Percentiles rank a stretch among this genome's conserved stretches.
Evolutionary conservation across 2,113 vertebrate species (phyloP).

Genomic region (Poeciliopsis turrubarensis): DNA sequence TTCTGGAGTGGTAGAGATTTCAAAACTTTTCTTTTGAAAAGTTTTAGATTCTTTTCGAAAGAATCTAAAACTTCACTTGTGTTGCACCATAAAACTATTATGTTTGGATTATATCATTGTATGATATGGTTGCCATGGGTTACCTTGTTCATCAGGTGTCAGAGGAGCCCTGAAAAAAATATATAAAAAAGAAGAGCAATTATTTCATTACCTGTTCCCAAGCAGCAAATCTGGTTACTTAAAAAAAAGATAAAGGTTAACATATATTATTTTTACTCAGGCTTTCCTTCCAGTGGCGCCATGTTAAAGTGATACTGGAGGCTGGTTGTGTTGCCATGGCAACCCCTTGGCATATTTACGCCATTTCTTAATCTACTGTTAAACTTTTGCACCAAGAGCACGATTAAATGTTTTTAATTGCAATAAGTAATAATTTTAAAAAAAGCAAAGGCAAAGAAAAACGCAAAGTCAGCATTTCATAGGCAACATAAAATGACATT

Average conservation of each 20-base stretch:
- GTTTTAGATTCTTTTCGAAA: not conserved
- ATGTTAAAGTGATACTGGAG: no score
- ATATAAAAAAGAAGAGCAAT: not conserved
- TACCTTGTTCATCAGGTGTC: slow-evolving; percentile 81
- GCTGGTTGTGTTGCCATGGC: no score
- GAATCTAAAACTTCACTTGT: not conserved
- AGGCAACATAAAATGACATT: no score
- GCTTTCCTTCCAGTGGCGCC: not conserved
- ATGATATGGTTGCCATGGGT: not conserved
- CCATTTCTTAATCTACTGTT: no score
- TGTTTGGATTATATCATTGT: not conserved
- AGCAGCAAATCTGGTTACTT: not conserved
- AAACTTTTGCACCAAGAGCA: no score
- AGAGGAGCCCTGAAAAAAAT: slow-evolving; percentile 60
- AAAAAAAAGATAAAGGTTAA: not conserved
- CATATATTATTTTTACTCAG: not conserved
- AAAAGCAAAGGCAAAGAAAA: no score
- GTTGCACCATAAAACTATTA: not conserved
- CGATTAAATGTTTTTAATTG: no score
- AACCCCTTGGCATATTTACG: no score
- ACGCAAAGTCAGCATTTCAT: no score
- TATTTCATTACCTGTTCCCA: not conserved
- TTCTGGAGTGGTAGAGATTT: not conserved
- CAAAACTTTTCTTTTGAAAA: no score
- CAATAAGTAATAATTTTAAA: no score